Evolutionary conservation across 35 echinoderm and acorn worm genomes (phyloP), one percentile per base, ranked within the genome.

Genomic region (Apostichopus japonicus): DNA sequence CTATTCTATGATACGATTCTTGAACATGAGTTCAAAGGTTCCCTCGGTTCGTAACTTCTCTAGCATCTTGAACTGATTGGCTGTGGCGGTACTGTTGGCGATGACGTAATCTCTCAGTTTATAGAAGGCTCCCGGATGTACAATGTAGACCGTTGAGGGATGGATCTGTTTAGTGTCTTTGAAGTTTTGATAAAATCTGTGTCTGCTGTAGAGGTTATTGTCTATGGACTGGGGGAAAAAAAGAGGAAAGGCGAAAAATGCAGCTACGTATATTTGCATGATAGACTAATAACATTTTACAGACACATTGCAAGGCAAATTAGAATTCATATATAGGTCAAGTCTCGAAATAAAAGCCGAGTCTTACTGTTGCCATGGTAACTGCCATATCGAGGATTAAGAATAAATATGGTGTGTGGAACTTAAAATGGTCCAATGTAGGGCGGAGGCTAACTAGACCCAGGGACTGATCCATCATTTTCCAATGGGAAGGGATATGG

Each of bases 41-140:
- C 54, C 56, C 21, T 55, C 24, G 4, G 84, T 75, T 63, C 92
- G 25, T 19, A 93, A 55, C 67, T 93, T 93, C 14, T 79, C 73
- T 11, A 86, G 92, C 54, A 90, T 93, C 65, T 93, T 93, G 23
- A 89, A 93, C 72, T 93, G 92, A 24, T 24, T 76, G 51, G 53
- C 72, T 5, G 65, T 55, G 10, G 92, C 92, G 54, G 86, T 79
- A 27, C 23, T 89, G 73, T 93, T 93, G 72, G 83, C 84, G 21
- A 93, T 24, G 52, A 93, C 54, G 76, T 90, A 56, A 55, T 78
- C 55, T 53, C 53, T 86, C 1, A 93, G 92, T 21, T 79, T 62
- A 8, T 93, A 23, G 25, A 93, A 93, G 8, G 84, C 24, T 15
- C 67, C 84, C 14, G 92, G 75, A 58, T 57, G 17, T 1, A 93